phyloP scores from a whole-genome alignment of 1,140 invertebrate species.

The Zaprionus vittiger region DNA sequence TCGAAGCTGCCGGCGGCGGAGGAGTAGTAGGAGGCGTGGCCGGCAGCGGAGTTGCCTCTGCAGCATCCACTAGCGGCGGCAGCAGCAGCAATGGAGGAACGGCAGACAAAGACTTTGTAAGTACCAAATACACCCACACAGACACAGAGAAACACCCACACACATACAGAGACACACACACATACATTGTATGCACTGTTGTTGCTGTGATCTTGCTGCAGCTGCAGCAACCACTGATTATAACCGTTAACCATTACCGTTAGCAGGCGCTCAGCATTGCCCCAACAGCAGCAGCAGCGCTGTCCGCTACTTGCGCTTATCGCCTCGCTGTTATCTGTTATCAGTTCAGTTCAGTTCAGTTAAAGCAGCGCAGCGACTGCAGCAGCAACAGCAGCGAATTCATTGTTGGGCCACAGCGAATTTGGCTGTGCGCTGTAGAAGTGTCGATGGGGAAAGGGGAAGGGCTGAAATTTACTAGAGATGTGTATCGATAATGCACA shows the following conservation, averaged over 20 bases:
- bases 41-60: conserved; percentile 30
- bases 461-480: not conserved
- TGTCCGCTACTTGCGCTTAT: conserved; percentile 13
- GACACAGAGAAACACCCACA: not conserved
- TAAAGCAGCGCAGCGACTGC: not conserved
- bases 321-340: conserved; percentile 5
- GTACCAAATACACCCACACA: conserved; percentile 20
- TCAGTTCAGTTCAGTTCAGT: conserved; percentile 13
- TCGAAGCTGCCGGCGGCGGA: conserved; percentile 69
- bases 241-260: conserved; percentile 33
- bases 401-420: not conserved
- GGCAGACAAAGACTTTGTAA: conserved; percentile 72
- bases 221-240: conserved; percentile 38
- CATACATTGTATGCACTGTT: conserved; percentile 27
- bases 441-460: no score
- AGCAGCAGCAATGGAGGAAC: conserved; percentile 46
- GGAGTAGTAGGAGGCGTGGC: conserved; percentile 17
- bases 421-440: not conserved
- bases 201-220: conserved; percentile 35
- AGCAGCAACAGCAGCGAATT: not conserved
- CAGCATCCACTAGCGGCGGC: conserved; percentile 11
- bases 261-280: conserved; percentile 36
- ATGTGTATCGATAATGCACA: not conserved
- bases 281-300: not conserved
- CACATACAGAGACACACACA: conserved; percentile 6